Base-by-base conservation (phyloP, 2,113 vertebrate genomes). In the Ramphastos sulfuratus region DNA sequence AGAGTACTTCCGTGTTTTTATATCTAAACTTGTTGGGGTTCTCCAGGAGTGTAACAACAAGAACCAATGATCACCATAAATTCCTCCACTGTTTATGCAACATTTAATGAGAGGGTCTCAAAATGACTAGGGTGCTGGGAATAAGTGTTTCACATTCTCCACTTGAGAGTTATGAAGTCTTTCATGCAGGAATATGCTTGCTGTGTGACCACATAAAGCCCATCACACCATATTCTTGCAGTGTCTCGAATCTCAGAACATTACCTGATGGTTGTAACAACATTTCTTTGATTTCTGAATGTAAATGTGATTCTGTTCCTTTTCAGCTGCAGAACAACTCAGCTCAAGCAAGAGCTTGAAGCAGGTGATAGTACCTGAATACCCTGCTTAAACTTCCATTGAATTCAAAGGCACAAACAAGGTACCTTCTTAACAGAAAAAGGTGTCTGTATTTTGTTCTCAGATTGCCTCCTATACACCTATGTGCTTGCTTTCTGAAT, bases 391-490 rank as follows among this genome's bases (percentile, higher is more conserved):
- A 61, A 21, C 84, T 93, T 94, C 90, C 61, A 27, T 5, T 94
- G 93, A 95, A 95, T 92, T 95, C 94, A 93, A 92, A 85, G 52
- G 0, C 93, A 93, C 70, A 97, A 94, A 94, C 78, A 95, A 98
- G 98, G 98, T 98, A 97, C 85, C 85, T 71, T 94, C 67, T 81
- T 87, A 44, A 44, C 5, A 87, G 74, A 37, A 87, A 81, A 63
- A 89, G 14, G 6, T 63, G n/a, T 66, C 27, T 79, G 30, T 30
- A 12, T n/a, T 91, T 21, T 79, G n/a, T 54, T 82, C 27, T 69
- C 39, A 21, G 44, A 48, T 59, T 79, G 55, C 35, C 85, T 87
- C 39, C 73, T 67, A 25, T 77, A 20, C 20, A 25, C 6, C 18
- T 5, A 3, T 28, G 18, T 66, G 21, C 67, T 66, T 91, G 5